These are phyloP conservation scores for Crambe crambe DNA, from an alignment of 37 sponge, comb jelly and placozoan genomes.

Conservation along the genomic window DNA sequence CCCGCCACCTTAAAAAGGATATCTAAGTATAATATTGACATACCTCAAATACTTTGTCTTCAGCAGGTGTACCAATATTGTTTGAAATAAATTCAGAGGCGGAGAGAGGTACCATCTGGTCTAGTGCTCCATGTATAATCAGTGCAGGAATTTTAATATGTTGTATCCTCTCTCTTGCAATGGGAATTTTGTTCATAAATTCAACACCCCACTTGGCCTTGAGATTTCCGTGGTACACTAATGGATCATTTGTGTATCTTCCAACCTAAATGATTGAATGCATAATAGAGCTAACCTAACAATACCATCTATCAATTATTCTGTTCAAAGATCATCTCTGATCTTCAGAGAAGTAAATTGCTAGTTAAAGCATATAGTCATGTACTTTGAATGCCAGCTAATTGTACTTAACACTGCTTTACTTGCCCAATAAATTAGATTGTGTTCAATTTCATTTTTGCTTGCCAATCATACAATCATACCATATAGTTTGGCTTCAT, in stretches of 20 bases:
- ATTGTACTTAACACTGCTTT: too few species aligned
- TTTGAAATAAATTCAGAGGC: conserved; percentile 49
- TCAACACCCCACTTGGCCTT: conserved; percentile 57
- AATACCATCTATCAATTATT: too few species aligned
- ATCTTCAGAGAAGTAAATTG: too few species aligned
- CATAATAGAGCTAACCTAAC: too few species aligned
- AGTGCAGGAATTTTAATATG: conserved; percentile 51
- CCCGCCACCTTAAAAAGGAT: too few species aligned
- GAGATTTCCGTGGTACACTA: conserved; percentile 46
- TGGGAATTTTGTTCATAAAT: conserved; percentile 5
- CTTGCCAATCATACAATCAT: too few species aligned
- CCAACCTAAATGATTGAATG: conserved; percentile 39
- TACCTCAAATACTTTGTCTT: conserved; percentile 65
- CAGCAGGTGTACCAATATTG: conserved; percentile 16
- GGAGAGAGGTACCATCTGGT: conserved; percentile 52
- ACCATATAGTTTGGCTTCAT: too few species aligned
- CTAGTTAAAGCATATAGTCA: too few species aligned
- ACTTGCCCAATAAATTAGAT: too few species aligned
- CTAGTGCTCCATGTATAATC: conserved; percentile 55
- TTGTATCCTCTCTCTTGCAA: neutral
- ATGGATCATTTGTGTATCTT: conserved; percentile 43
- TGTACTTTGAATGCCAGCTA: too few species aligned
- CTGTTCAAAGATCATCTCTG: too few species aligned
- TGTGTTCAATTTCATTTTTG: too few species aligned
- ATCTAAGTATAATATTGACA: neutral